phyloP scores from a whole-genome alignment of 2,888 invertebrate species.

The Zelleria hepariella region DNA sequence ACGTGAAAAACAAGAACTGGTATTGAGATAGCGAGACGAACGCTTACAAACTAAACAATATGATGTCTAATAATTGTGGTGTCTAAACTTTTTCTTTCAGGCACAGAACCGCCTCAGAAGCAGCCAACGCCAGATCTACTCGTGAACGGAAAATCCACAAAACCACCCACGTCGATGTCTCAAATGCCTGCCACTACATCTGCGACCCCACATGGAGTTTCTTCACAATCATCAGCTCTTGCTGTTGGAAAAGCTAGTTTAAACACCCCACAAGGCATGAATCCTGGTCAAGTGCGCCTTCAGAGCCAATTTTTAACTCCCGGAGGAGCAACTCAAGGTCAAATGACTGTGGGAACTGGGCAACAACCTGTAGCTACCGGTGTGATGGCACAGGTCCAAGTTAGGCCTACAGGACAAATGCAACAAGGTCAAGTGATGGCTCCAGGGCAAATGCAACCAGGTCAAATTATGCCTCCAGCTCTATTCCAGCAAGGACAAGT shows the following conservation, averaged over 20 bases:
- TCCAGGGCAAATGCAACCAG: neutral
- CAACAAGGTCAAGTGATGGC: neutral
- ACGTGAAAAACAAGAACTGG: no score
- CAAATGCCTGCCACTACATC: neutral
- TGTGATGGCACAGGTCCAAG: neutral
- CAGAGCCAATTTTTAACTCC: neutral
- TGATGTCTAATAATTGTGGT: no score
- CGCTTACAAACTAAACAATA: no score
- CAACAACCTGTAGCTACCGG: neutral
- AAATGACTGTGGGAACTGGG: neutral
- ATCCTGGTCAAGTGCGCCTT: neutral
- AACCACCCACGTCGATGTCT: neutral
- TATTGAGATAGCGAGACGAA: no score
- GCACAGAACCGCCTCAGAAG: slow-evolving; percentile 30
- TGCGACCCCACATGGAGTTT: neutral
- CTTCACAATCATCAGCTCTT: neutral
- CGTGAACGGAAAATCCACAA: slow-evolving; percentile 34
- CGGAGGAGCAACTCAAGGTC: neutral
- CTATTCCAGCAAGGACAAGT: neutral
- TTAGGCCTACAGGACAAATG: neutral
- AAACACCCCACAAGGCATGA: neutral
- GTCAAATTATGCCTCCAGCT: neutral
- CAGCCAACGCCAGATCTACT: slow-evolving; percentile 53
- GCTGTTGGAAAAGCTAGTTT: neutral
- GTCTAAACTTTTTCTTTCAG: slow-evolving; percentile 14